A percentile compares a stretch with the other conserved stretches of the same genome.
These are phyloP conservation scores for Agrotis ipsilon DNA, from an alignment of 2,888 invertebrate species.

Conservation along the genomic window DNA sequence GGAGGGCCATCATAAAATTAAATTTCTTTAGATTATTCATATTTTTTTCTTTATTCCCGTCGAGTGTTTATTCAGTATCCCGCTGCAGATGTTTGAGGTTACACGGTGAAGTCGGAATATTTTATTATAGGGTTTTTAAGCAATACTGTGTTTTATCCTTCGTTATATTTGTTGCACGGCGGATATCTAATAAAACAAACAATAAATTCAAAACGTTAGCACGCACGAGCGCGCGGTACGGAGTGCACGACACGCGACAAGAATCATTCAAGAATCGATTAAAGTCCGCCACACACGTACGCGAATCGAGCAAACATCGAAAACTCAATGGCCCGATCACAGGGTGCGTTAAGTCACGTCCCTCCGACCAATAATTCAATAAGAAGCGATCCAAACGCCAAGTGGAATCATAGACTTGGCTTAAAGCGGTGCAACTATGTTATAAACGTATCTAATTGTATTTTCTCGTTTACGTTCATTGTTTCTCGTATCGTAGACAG, in stretches of 20 bases:
- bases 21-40: constrained; percentile 84
- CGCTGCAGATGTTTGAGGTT: constrained; percentile 67
- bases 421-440: constrained; percentile 49
- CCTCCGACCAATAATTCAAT: constrained; percentile 84
- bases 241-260: constrained; percentile 73
- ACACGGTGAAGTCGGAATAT: constrained; percentile 56
- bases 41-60: constrained; percentile 62
- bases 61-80: constrained; percentile 66
- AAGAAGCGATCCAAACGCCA: constrained; percentile 81
- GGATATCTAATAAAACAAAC: constrained; percentile 58
- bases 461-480: not conserved
- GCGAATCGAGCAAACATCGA: constrained; percentile 83
- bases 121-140: constrained; percentile 49
- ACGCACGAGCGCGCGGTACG: constrained; percentile 68
- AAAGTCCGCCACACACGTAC: constrained; percentile 83
- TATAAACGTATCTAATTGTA: constrained; percentile 48
- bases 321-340: constrained; percentile 79
- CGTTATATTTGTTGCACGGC: constrained; percentile 38
- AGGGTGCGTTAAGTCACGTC: constrained; percentile 80
- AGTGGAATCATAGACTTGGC: constrained; percentile 76
- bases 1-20: constrained; percentile 83
- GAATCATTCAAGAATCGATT: constrained; percentile 85
- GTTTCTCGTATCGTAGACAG: constrained; percentile 2
- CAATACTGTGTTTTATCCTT: constrained; percentile 31
- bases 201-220: constrained; percentile 67